Conservation (phyloP, 2,797 vertebrate genomes). For the Rhinatrema bivittatum region DNA sequence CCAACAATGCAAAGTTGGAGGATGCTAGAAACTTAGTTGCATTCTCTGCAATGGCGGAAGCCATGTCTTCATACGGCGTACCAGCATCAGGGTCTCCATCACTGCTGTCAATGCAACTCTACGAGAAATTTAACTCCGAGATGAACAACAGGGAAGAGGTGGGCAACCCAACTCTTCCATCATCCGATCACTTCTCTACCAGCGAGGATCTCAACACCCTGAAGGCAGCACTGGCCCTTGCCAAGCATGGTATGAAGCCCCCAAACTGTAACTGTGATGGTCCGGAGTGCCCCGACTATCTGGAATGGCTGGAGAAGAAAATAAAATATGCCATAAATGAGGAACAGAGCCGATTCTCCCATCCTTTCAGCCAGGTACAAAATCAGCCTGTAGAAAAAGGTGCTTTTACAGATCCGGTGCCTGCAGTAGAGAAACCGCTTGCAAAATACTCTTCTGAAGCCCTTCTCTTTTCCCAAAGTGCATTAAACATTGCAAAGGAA, state of each 20-base stretch:
- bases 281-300: constrained; percentile 93
- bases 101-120: constrained; percentile 66
- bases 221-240: constrained; percentile 78
- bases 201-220: constrained; percentile 79
- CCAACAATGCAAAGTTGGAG: constrained; percentile 68
- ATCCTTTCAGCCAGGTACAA: constrained; percentile 14
- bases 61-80: constrained; percentile 63
- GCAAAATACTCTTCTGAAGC: constrained; percentile 39
- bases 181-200: constrained; percentile 32
- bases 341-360: constrained; percentile 46
- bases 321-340: constrained; percentile 71
- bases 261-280: constrained; percentile 94
- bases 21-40: constrained; percentile 87
- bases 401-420: constrained; percentile 34
- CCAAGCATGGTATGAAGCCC: constrained; percentile 87
- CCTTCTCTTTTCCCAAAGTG: constrained; percentile 86
- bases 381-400: constrained; percentile 18
- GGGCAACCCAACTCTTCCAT: constrained; percentile 25
- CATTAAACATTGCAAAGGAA: constrained; percentile 91
- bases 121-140: constrained; percentile 85
- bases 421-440: constrained; percentile 22
- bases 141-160: constrained; percentile 58
- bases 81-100: constrained; percentile 38
- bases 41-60: constrained; percentile 81
- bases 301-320: constrained; percentile 95